These are phyloP conservation scores for Drosophila arawakana DNA, from an alignment of 1,140 invertebrate genomes.

Conservation along the genomic window DNA sequence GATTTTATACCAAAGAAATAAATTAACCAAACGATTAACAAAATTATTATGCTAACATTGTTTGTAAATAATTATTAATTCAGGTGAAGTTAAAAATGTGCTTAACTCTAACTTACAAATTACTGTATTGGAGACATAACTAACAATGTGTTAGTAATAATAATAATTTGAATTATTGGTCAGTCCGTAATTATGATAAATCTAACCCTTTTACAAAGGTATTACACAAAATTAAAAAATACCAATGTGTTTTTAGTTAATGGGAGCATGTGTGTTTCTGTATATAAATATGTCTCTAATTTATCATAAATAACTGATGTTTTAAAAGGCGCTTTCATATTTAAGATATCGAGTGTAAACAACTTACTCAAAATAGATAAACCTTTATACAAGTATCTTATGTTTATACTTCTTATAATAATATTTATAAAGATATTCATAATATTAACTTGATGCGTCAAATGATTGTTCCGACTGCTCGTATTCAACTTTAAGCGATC, in stretches of 20 bases:
- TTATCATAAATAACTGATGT: background rate
- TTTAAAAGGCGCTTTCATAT: background rate
- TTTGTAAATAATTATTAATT: conserved; percentile 25
- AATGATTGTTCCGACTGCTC: conserved; percentile 22
- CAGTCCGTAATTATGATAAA: conserved; percentile 5
- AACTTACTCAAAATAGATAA: background rate
- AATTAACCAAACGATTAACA: background rate
- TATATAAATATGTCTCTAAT: background rate
- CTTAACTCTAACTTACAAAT: conserved; percentile 2
- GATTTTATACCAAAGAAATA: too few species aligned
- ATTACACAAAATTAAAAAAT: conserved; percentile 1
- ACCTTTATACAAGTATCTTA: conserved; percentile 23
- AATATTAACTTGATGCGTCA: conserved; percentile 14
- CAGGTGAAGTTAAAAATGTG: conserved; percentile 6
- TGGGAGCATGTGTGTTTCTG: background rate
- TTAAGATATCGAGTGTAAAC: background rate
- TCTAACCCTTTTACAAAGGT: conserved; percentile 7
- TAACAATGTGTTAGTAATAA: background rate
- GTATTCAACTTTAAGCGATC: conserved; percentile 1
- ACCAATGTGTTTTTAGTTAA: background rate
- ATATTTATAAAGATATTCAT: conserved; percentile 5
- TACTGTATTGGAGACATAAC: background rate
- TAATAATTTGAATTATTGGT: background rate
- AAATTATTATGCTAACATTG: conserved; percentile 10
- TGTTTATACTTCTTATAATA: background rate